These are phyloP conservation scores for Slavum lentiscoides DNA, from an alignment of 2,888 invertebrate genomes.

Conservation along the genomic window DNA sequence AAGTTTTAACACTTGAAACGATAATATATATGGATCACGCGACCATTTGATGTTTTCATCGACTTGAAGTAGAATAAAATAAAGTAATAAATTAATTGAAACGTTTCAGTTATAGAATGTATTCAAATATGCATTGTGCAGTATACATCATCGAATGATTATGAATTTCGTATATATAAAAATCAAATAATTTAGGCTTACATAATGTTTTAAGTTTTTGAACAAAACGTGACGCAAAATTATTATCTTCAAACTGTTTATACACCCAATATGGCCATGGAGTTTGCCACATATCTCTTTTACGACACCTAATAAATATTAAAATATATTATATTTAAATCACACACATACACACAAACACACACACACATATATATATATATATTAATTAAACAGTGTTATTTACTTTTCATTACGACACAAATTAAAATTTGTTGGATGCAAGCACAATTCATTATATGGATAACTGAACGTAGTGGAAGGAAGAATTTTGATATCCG, in stretches of 20 bases:
- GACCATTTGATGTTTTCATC: conserved; percentile 22
- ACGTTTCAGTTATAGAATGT: too few species aligned
- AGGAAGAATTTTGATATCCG: conserved; percentile 29
- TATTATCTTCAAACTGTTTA: conserved; percentile 66
- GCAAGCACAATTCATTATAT: conserved; percentile 5
- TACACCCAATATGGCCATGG: conserved; percentile 72
- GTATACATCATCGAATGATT: too few species aligned
- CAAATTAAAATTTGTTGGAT: conserved; percentile 18
- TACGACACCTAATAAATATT: conserved; percentile 58
- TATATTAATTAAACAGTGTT: neutral
- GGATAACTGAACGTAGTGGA: neutral
- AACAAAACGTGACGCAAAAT: conserved; percentile 57
- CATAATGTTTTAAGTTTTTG: conserved; percentile 34
- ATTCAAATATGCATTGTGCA: too few species aligned
- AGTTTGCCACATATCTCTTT: conserved; percentile 64
- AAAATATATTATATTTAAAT: too few species aligned
- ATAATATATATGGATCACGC: conserved; percentile 18
- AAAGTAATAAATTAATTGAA: too few species aligned
- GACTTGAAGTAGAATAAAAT: neutral
- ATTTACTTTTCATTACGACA: conserved; percentile 18
- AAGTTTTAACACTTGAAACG: conserved; percentile 19
- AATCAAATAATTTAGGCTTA: conserved; percentile 9
- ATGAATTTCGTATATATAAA: too few species aligned
- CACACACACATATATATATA: too few species aligned
- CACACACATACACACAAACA: too few species aligned